Evolutionary conservation across 2,888 invertebrate genomes (phyloP).

Genomic region (Cantharis rustica): DNA sequence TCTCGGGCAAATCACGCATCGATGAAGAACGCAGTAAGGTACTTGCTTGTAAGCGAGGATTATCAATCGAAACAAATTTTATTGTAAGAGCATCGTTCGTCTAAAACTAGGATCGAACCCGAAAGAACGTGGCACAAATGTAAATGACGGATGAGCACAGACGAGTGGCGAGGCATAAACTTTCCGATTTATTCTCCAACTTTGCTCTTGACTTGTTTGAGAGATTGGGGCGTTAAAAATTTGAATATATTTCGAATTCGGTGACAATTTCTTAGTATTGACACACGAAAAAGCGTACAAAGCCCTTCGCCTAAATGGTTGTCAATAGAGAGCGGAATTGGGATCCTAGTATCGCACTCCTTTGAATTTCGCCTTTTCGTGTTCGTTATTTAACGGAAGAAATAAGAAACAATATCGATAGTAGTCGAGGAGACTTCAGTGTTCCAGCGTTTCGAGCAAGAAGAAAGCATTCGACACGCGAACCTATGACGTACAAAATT

Average conservation of each 20-base stretch:
- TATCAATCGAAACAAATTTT: constrained; percentile 23
- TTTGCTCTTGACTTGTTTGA: constrained; percentile 32
- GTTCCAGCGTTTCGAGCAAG: not conserved
- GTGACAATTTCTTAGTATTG: constrained; percentile 32
- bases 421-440: too few relatives aligned
- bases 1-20: not conserved
- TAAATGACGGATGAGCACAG: constrained; percentile 25
- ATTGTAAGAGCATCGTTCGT: constrained; percentile 8
- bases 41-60: constrained; percentile 2
- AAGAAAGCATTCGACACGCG: not conserved
- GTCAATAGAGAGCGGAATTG: constrained; percentile 54
- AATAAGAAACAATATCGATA: not conserved
- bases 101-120: constrained; percentile 24
- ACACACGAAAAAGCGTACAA: constrained; percentile 41
- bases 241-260: constrained; percentile 36
- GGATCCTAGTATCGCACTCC: constrained; percentile 40
- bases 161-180: constrained; percentile 27
- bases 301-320: constrained; percentile 55
- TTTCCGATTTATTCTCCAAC: constrained; percentile 31
- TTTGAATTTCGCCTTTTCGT: constrained; percentile 17
- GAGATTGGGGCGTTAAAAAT: constrained; percentile 35
- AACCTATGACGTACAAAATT: not conserved
- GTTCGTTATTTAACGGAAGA: constrained; percentile 5
- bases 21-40: not conserved
- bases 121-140: constrained; percentile 26